Conservation (phyloP, 2,888 invertebrate species). For the Heliconius ethilla region DNA sequence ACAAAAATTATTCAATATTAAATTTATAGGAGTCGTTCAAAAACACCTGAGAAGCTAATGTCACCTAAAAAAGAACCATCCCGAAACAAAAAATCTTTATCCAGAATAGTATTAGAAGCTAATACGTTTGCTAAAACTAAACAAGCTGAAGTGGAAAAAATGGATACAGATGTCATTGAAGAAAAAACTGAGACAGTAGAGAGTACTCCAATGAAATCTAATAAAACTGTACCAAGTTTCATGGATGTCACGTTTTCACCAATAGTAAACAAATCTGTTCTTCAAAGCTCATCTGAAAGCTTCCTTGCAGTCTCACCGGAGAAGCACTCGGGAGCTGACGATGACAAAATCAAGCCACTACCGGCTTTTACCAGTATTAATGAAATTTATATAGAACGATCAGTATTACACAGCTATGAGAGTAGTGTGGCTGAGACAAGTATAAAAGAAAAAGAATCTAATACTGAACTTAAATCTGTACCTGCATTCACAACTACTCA, state of each 20-base stretch:
- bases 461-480: conserved; percentile 52
- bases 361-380: conserved; percentile 64
- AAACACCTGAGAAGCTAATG: conserved; percentile 74
- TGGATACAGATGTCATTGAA: conserved; percentile 52
- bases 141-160: conserved; percentile 54
- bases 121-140: conserved; percentile 73
- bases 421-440: conserved; percentile 62
- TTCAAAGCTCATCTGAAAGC: conserved; percentile 66
- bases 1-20: background rate
- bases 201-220: conserved; percentile 71
- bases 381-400: conserved; percentile 62
- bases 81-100: conserved; percentile 66
- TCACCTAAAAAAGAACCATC: conserved; percentile 65
- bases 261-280: conserved; percentile 69
- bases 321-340: conserved; percentile 51
- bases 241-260: conserved; percentile 74
- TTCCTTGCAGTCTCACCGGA: conserved; percentile 54
- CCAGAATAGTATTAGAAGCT: conserved; percentile 72
- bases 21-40: conserved; percentile 65
- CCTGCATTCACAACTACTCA: conserved; percentile 61
- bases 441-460: conserved; percentile 43
- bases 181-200: conserved; percentile 59
- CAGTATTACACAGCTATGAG: conserved; percentile 66
- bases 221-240: conserved; percentile 57
- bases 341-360: conserved; percentile 54